Evolutionary conservation across 2,888 invertebrate genomes (phyloP), one percentile per base, ranked within the genome.

Genomic region (Tachina lurida): DNA sequence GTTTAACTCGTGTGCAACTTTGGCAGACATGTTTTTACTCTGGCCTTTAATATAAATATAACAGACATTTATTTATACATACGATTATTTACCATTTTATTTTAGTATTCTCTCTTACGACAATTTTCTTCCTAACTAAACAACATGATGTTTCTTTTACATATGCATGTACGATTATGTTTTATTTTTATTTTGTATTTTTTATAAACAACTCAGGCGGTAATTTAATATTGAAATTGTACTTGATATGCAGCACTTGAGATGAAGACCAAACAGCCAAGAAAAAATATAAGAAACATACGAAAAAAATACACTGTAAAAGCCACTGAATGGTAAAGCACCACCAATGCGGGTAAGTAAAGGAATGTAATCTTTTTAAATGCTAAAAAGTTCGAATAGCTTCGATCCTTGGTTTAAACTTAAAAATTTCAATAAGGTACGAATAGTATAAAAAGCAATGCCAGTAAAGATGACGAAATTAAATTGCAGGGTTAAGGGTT

Each of bases 201-300:
- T 65, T 60, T 54, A n/a, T 41, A 47, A 79, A 84, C 70, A 76
- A 67, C 76, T 80, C 60, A 54, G 71, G 73, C 65, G 80, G 84
- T 81, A 84, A 84, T 84, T 81, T 84, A 84, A 84, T 84, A 84
- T 84, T 76, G 67, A 84, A 76, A 84, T 84, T 81, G 71, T 81
- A 81, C 84, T 84, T 81, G 84, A 84, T 81, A 80, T 80, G 52
- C 76, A 74, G 52, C 76, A 74, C 71, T 67, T 77, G 76, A 84
- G 73, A 80, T 84, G 84, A 80, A 80, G 76, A 76, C 73, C 67
- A 73, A 80, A 31, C 54, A 56, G 63, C 75, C 17, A 70, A 31
- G 31, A 31, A 49, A 70, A 58, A 65, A 56, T 58, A 52, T 76
- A 65, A 74, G 63, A 39, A 84, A 71, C n/a, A 49, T 39, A 17